phyloP scores from a whole-genome alignment of 2,888 invertebrate genomes.

The Scaptomyza polygonia region DNA sequence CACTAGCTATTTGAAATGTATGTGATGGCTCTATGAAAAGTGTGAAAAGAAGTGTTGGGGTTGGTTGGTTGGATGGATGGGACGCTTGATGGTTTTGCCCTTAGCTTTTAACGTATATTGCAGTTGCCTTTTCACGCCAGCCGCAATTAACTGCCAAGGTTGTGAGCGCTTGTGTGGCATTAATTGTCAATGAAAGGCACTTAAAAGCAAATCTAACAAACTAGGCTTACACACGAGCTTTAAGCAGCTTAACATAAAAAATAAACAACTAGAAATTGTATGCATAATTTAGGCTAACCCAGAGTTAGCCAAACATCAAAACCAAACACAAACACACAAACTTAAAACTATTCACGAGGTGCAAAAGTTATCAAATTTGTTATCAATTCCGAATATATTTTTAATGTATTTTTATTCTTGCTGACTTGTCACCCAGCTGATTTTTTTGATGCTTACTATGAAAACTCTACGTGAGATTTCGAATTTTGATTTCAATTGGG shows the following conservation, averaged over 20 bases:
- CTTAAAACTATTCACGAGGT: conserved; percentile 35
- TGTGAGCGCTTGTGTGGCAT: conserved; percentile 55
- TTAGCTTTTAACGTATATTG: conserved; percentile 39
- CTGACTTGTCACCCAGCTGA: conserved; percentile 25
- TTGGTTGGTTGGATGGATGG: not conserved
- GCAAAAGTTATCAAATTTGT: too few relatives aligned
- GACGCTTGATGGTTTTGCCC: conserved; percentile 12
- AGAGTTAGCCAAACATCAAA: conserved; percentile 37
- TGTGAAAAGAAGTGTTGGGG: not conserved
- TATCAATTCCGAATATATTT: conserved; percentile 49
- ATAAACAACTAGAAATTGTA: conserved; percentile 26
- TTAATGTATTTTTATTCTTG: conserved; percentile 9
- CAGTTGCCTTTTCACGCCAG: conserved; percentile 49
- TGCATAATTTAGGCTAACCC: conserved; percentile 50
- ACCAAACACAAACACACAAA: conserved; percentile 7
- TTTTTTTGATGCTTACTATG: conserved; percentile 38
- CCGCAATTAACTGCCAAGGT: conserved; percentile 69
- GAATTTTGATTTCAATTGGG: conserved; percentile 60
- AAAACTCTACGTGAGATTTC: conserved; percentile 52
- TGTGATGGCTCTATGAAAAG: conserved; percentile 24
- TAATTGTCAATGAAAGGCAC: conserved; percentile 74
- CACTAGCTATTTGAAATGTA: conserved; percentile 53
- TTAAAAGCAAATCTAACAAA: conserved; percentile 69
- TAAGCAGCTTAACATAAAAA: conserved; percentile 60
- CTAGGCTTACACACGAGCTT: conserved; percentile 61